Base-by-base conservation (phyloP, 2,888 invertebrate species). In the Palloptera scutellata region DNA sequence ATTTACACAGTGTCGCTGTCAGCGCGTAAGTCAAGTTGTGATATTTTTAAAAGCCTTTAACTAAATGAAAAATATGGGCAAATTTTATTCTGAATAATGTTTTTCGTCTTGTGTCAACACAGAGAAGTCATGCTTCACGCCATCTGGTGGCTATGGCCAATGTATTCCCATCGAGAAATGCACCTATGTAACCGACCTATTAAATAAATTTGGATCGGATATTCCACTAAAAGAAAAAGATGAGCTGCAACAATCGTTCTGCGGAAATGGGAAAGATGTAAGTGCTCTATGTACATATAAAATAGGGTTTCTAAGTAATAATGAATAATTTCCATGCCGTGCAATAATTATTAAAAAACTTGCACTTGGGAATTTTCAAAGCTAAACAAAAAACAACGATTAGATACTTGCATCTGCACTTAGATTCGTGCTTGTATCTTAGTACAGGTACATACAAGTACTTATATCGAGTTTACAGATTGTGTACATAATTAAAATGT, bases 91-190 rank as follows among this genome's bases (percentile, higher is more conserved):
- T 8, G 4, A 48, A n/a, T 48, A 48, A n/a, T 4, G 13, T n/a
- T 48, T 48, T 48, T 48, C 15, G 13, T 48, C 2, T 48, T n/a
- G 17, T n/a, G 2, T 48, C 3, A 41, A 64, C 61, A 40, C 59
- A 73, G 73, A 73, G 30, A 30, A 69, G 42, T 41, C 70, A 0
- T 73, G 73, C 51, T 61, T 10, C 15, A 73, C 73, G 51, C 73
- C 74, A 17, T 30, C 43, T 15, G 19, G 45, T 13, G 67, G 60
- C 17, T 57, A 62, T 48, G 74, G 74, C n/a, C 52, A 55, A 20
- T 74, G 74, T 64, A 66, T 73, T 1, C 69, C 68, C 8, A 54
- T 54, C 15, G n/a, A 15, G 1, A n/a, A 13, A 13, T 48, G 51
- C 51, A 15, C 15, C 15, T n/a, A 48, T 4, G 51, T 48, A 13